phyloP scores from a whole-genome alignment of 2,797 vertebrate genomes.

The Malacoraja senta region DNA sequence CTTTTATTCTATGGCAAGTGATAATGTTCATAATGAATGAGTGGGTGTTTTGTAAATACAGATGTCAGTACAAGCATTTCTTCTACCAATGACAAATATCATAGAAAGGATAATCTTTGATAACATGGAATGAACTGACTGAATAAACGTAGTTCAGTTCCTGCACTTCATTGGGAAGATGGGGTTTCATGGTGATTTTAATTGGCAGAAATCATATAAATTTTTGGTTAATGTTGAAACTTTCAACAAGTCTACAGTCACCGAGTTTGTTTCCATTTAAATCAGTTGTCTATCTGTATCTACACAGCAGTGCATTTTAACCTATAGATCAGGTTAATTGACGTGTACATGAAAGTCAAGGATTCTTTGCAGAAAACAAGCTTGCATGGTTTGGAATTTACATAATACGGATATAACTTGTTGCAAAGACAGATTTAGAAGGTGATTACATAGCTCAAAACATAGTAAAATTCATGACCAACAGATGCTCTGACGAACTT shows the following conservation, averaged over 20 bases:
- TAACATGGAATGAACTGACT: background rate
- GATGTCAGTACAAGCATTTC: background rate
- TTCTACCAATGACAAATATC: background rate
- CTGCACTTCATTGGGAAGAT: background rate
- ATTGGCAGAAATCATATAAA: background rate
- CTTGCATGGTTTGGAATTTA: background rate
- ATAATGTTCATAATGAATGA: background rate
- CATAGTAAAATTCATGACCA: background rate
- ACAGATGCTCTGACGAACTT: background rate
- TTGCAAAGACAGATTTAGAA: background rate
- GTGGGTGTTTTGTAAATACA: background rate
- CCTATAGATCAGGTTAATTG: background rate
- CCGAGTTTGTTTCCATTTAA: background rate
- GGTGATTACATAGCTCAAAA: background rate
- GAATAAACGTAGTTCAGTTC: background rate
- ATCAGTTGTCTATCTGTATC: background rate
- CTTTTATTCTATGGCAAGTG: background rate
- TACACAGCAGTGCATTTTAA: background rate
- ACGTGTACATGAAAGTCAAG: background rate
- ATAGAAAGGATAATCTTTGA: background rate
- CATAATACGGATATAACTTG: background rate
- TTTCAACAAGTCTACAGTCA: background rate
- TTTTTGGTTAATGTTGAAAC: background rate
- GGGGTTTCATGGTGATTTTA: background rate
- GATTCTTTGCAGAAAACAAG: background rate